Evolutionary conservation across 2,797 vertebrate genomes (phyloP).

Genomic region (Orestias chungarensis): DNA sequence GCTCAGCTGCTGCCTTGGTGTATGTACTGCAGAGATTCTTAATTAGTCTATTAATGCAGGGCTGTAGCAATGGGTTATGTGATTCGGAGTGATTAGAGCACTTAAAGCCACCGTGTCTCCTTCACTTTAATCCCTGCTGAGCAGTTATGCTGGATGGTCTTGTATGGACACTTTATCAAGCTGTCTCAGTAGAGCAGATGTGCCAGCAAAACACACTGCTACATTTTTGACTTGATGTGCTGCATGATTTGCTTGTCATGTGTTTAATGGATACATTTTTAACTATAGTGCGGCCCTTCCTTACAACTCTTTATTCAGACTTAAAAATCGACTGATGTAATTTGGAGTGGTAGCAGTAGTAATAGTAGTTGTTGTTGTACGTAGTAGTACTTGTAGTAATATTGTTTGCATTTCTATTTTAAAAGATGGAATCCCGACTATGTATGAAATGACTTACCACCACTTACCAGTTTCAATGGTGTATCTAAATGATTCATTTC

Average conservation of each 20-base stretch:
- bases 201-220: slow-evolving; percentile 37
- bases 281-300: slow-evolving; percentile 10
- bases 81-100: slow-evolving; percentile 67
- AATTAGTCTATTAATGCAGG: slow-evolving; percentile 67
- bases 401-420: not conserved
- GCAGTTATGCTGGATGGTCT: slow-evolving; percentile 39
- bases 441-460: slow-evolving; percentile 5
- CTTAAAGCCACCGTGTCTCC: slow-evolving; percentile 64
- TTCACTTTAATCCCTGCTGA: slow-evolving; percentile 59
- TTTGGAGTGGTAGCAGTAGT: not conserved
- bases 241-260: slow-evolving; percentile 26
- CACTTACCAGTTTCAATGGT: slow-evolving; percentile 17
- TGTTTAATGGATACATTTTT: slow-evolving; percentile 30
- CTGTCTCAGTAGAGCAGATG: slow-evolving; percentile 40
- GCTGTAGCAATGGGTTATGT: slow-evolving; percentile 56
- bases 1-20: slow-evolving; percentile 48
- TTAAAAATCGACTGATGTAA: not conserved
- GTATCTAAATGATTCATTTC: slow-evolving; percentile 38
- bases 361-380: too few relatives aligned
- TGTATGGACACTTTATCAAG: slow-evolving; percentile 48
- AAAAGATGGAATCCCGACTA: slow-evolving; percentile 10
- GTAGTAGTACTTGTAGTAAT: too few relatives aligned
- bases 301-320: not conserved
- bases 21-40: slow-evolving; percentile 41
- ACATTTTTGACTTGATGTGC: slow-evolving; percentile 28